phyloP scores from a whole-genome alignment of 2,113 vertebrate species.

The Scatophagus argus region DNA sequence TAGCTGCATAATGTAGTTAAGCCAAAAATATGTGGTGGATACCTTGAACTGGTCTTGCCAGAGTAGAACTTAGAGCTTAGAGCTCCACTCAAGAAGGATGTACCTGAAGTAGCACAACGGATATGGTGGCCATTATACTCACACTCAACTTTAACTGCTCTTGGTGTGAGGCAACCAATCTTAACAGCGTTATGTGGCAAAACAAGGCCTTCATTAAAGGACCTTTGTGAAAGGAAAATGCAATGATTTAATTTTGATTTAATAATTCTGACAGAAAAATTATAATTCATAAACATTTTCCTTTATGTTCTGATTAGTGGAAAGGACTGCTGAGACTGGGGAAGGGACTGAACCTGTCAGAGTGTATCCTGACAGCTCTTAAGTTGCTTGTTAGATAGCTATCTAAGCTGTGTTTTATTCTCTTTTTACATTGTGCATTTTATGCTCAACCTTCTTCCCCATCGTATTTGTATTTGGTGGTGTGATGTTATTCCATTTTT shows the following conservation, averaged over 20 bases:
- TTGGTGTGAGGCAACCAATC: not conserved
- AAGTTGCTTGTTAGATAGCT: too few relatives aligned
- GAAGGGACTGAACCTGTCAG: not conserved
- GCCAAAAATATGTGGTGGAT: not conserved
- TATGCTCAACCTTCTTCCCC: not conserved
- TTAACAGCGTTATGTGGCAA: not conserved
- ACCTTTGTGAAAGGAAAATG: too few relatives aligned
- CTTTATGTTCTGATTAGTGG: too few relatives aligned
- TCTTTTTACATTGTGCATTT: not conserved
- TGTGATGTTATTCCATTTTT: not conserved
- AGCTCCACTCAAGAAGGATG: not conserved
- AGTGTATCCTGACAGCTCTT: not conserved
- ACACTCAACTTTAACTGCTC: not conserved
- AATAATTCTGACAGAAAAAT: too few relatives aligned
- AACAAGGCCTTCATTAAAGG: not conserved
- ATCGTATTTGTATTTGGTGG: not conserved
- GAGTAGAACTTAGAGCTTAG: not conserved
- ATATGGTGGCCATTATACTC: not conserved
- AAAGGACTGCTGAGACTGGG: not conserved
- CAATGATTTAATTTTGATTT: too few relatives aligned
- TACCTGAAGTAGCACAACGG: not conserved
- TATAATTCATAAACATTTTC: not conserved
- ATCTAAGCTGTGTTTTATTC: not conserved
- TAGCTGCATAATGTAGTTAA: not conserved
- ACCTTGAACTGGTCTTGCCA: not conserved